Evolutionary conservation across 2,797 vertebrate species (phyloP), one percentile per base, ranked within the genome.

Genomic region (Myiothlypis chrysogaster): DNA sequence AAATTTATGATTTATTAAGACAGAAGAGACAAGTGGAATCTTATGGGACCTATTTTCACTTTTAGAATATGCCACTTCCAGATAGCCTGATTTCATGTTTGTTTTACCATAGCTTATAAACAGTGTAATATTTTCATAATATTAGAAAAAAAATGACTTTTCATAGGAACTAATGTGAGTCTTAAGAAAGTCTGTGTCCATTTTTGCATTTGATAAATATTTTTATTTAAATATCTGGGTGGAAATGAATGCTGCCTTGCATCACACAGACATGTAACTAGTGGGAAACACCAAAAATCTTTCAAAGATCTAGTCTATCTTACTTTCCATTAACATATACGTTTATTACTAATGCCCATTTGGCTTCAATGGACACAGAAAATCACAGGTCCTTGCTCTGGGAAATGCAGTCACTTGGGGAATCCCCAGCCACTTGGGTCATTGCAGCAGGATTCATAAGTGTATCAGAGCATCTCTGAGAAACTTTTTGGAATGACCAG

Each of bases 301-400:
- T 90, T 69, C 41, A 32, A 90, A 77, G 35, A 14, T 52, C 15
- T 49, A 24, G 2, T 50, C 23, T 82, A 6, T 71, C 30, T 16
- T 19, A 16, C 32, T 93, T 16, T 56, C 44, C 32, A 11, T 24
- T 53, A 65, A 53, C 0, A 1, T 28, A 34, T 0, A 0, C 14
- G 8, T 49, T 69, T 72, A 44, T 76, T 89, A n/a, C 28, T 69
- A 41, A 34, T 32, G 28, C 23, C 35, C 28, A 27, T 34, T 87
- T 82, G 39, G 12, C 70, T 63, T 69, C 16, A 24, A 41, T 2
- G 2, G 73, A 35, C 44, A 32, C 18, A 63, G 41, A 71, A 93
- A 84, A 83, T 76, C 56, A 41, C 10, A 14, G 14, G 35, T n/a
- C 32, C 21, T 55, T 70, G 30, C 32, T 72, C 32, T 49, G 20